These are phyloP conservation scores for Chloroceryle inda DNA, from an alignment of 2,797 vertebrate species.

Conservation along the genomic window DNA sequence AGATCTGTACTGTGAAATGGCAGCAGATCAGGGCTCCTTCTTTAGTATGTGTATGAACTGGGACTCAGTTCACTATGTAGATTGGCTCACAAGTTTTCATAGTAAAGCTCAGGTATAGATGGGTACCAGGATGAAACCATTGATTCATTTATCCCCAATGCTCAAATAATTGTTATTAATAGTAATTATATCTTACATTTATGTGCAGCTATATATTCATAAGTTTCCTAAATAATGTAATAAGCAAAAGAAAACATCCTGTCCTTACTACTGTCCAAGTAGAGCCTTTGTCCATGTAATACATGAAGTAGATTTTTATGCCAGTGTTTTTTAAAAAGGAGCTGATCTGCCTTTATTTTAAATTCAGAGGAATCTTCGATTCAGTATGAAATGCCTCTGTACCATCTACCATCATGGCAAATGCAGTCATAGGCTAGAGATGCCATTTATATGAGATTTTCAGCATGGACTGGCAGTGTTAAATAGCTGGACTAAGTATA, in stretches of 20 bases:
- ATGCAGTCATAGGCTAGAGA: background rate
- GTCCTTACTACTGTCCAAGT: background rate
- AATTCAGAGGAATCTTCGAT: background rate
- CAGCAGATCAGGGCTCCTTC: conserved; percentile 9
- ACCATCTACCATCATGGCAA: background rate
- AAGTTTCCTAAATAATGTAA: background rate
- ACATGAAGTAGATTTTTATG: background rate
- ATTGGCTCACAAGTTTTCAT: conserved; percentile 25
- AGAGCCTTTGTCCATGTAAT: background rate
- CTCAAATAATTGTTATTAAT: background rate
- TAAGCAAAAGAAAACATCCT: background rate
- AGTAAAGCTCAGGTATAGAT: conserved; percentile 4
- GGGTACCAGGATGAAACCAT: background rate
- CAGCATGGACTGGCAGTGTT: background rate
- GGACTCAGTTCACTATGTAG: conserved; percentile 4
- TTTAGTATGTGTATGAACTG: background rate
- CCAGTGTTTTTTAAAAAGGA: background rate
- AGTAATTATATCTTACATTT: conserved; percentile 17
- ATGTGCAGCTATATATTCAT: background rate
- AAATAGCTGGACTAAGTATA: background rate
- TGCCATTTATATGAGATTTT: conserved; percentile 15
- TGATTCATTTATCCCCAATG: conserved; percentile 8
- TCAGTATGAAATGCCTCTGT: background rate
- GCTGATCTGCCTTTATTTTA: background rate
- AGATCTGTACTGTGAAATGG: background rate